Percentiles rank a stretch among this genome's conserved stretches.
phyloP scores from a whole-genome alignment of 2,888 invertebrate species.

The Alviniconcha strummeri region DNA sequence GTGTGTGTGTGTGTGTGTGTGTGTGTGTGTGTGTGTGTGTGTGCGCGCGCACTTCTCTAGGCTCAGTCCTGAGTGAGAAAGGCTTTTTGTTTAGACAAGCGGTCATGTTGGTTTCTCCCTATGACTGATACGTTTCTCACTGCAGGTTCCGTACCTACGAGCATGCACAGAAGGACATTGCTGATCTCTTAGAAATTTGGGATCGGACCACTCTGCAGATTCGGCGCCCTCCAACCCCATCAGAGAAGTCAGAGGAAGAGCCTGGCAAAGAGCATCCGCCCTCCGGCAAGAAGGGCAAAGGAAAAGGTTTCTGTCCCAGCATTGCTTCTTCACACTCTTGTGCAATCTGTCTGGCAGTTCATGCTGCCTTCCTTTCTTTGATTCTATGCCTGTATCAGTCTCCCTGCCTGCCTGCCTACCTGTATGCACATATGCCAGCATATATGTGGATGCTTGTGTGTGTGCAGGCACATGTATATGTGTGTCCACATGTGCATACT shows the following conservation, averaged over 20 bases:
- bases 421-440: neutral
- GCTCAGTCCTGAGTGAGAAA: neutral
- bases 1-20: neutral
- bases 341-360: neutral
- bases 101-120: neutral
- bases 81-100: neutral
- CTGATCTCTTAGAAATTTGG: slow-evolving; percentile 71
- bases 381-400: neutral
- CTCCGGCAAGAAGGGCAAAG: slow-evolving; percentile 66
- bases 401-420: neutral
- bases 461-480: neutral
- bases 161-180: slow-evolving; percentile 66
- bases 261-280: slow-evolving; percentile 60
- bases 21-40: neutral
- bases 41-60: neutral
- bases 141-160: slow-evolving; percentile 72
- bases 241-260: slow-evolving; percentile 66
- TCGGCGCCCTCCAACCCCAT: slow-evolving; percentile 67
- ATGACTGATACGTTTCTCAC: neutral
- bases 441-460: neutral
- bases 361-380: neutral
- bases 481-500: neutral
- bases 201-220: slow-evolving; percentile 67
- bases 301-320: slow-evolving; percentile 51
- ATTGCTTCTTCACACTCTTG: no score